phyloP scores from a whole-genome alignment of 2,113 vertebrate species.

The Megaceryle torquata region DNA sequence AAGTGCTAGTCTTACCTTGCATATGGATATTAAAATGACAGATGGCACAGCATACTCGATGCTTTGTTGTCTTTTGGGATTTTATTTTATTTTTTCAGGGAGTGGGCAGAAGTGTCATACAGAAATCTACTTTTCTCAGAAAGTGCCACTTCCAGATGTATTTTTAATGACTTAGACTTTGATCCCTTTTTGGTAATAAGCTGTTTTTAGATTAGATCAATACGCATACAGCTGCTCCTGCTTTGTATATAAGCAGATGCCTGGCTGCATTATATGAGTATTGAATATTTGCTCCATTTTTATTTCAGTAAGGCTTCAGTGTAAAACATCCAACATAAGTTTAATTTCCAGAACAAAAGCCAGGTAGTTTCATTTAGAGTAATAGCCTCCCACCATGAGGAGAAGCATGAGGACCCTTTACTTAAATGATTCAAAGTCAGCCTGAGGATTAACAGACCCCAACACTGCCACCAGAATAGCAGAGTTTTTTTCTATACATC shows the following conservation, averaged over 20 bases:
- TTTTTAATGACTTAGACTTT: background rate
- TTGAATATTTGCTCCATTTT: background rate
- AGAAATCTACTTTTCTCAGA: background rate
- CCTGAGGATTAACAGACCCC: background rate
- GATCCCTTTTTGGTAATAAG: background rate
- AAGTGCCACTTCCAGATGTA: background rate
- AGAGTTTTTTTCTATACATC: background rate
- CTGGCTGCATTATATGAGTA: background rate
- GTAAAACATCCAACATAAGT: background rate
- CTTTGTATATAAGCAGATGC: background rate
- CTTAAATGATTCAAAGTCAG: background rate
- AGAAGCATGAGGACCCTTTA: background rate
- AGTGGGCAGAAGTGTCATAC: background rate
- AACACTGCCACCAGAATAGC: background rate
- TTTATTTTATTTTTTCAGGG: background rate
- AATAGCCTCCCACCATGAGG: accelerated
- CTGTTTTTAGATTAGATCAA: background rate
- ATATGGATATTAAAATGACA: background rate
- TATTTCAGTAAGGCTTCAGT: background rate
- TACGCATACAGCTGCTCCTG: background rate
- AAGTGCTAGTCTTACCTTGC: background rate
- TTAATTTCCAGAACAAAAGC: background rate
- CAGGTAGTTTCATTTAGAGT: background rate
- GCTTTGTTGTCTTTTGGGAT: background rate
- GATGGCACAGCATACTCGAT: background rate